Conservation (phyloP, 2,797 vertebrate species). For the Rhodeus uyekii region DNA sequence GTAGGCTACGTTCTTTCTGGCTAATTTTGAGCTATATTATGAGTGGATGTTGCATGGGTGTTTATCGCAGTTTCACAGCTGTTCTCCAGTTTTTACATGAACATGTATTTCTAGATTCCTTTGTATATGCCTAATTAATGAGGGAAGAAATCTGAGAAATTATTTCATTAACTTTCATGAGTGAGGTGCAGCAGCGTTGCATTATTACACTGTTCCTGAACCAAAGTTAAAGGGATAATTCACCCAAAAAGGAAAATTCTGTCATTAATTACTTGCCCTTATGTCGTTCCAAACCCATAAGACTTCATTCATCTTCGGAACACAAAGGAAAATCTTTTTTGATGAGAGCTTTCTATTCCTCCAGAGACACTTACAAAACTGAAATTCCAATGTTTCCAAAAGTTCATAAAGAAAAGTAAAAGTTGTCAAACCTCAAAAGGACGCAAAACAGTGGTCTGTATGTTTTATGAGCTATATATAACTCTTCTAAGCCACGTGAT, state of each 20-base stretch:
- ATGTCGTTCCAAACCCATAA: not conserved
- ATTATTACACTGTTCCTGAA: not conserved
- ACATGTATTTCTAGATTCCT: not conserved
- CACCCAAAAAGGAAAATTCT: not conserved
- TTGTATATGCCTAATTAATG: conserved; percentile 10
- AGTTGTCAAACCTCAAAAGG: not conserved
- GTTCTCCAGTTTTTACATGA: conserved; percentile 7
- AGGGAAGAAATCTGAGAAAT: not conserved
- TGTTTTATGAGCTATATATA: not conserved
- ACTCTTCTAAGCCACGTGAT: not conserved
- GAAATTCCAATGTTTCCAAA: too few relatives aligned
- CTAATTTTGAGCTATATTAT: conserved; percentile 6
- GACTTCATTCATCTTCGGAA: too few relatives aligned
- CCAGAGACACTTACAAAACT: too few relatives aligned
- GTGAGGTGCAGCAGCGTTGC: not conserved
- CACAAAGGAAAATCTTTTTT: too few relatives aligned
- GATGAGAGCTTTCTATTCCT: too few relatives aligned
- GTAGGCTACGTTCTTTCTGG: not conserved
- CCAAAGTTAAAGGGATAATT: not conserved
- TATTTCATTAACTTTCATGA: not conserved
- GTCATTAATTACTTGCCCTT: not conserved
- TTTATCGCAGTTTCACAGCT: conserved; percentile 11
- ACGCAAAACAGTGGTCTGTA: not conserved
- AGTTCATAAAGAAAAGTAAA: too few relatives aligned
- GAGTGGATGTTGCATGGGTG: conserved; percentile 5